Base-by-base conservation (phyloP, 2,797 vertebrate species). In the Sebastolobus altivelis region DNA sequence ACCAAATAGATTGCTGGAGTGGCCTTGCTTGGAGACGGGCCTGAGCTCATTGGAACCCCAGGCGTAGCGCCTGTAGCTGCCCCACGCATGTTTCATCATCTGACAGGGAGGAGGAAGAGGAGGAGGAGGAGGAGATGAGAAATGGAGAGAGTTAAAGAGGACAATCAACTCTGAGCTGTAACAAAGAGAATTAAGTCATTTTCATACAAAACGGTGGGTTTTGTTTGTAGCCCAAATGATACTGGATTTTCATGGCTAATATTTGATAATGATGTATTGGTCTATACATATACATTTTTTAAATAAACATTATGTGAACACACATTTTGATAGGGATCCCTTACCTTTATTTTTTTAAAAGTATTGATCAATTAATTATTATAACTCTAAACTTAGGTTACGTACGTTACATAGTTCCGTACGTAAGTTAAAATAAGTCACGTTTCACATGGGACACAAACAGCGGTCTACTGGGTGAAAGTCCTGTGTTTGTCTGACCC, bases 11-110 rank as follows among this genome's bases (percentile, higher is more conserved):
- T 98, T 99, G 94, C 98, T 99, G 68, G 97, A 99, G 96, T 99
- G 98, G 91, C 98, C 97, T 95, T 97, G 96, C 95, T 98, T 99
- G 85, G 97, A 98, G 94, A 99, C 89, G 22, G 98, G 98, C 88
- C 97, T 95, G 90, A 99, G 96, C 94, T 99, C 98, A 91, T 99
- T 99, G 95, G 97, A 96, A 94, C 98, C 98, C 98, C 98, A 99
- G 62, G 98, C 97, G 54, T 97, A 97, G 88, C 75, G 96, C 89
- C 97, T 97, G 94, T 99, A 99, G 96, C 97, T 98, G 95, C 97
- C 96, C 98, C 98, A 99, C 79, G 98, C 96, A 92, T 98, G 97
- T 93, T 97, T 97, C 98, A 99, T 99, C 98, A 99, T 99, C 98
- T 99, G 96, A 80, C 62, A 61, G 81, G 67, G 37, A 63, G 81